Evolutionary conservation across 2,113 vertebrate species (phyloP).

Genomic region (Paradoxurus hermaphroditus): DNA sequence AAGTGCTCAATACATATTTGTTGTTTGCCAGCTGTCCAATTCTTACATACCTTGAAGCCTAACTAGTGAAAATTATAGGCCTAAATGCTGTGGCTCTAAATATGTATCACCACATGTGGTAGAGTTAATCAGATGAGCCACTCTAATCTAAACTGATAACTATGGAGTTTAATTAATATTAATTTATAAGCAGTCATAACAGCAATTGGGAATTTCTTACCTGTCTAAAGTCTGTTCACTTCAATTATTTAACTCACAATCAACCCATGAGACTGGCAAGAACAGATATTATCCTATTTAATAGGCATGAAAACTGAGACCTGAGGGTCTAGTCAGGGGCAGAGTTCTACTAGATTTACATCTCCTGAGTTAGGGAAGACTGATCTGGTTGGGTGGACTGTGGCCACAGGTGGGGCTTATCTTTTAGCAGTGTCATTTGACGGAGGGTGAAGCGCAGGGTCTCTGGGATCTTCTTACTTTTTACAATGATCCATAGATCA

Average conservation of each 20-base stretch:
- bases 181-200: not conserved
- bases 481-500: not conserved
- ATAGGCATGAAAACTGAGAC: not conserved
- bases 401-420: not conserved
- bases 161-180: constrained; percentile 6
- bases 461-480: not conserved
- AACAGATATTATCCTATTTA: not conserved
- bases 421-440: not conserved
- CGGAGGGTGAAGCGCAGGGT: not conserved
- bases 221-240: not conserved
- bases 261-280: not conserved
- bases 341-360: not conserved
- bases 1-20: not conserved
- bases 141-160: not conserved
- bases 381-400: not conserved
- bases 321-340: not conserved
- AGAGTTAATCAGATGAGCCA: not conserved
- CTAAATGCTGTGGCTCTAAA: not conserved
- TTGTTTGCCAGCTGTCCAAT: not conserved
- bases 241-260: not conserved
- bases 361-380: not conserved
- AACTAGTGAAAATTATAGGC: not conserved
- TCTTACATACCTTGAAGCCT: not conserved
- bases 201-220: not conserved
- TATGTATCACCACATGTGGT: not conserved